phyloP scores from a whole-genome alignment of 2,888 invertebrate species.

The Myopa tessellatipennis region DNA sequence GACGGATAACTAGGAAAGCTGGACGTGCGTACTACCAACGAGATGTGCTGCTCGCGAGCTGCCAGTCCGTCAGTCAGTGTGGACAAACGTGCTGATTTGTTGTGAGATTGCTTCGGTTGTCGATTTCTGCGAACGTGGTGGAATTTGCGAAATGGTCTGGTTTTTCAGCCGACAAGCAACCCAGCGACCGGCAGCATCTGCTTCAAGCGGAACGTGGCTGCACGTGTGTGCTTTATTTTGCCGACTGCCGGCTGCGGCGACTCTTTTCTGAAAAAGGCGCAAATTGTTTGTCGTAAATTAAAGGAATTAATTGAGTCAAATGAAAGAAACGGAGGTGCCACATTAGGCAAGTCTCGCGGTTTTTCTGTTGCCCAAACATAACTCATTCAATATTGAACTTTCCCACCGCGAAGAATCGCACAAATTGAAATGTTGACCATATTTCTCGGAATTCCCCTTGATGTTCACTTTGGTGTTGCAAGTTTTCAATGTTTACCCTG shows the following conservation, averaged over 20 bases:
- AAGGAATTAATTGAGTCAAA: slow-evolving; percentile 1
- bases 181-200: neutral
- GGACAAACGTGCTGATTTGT: neutral
- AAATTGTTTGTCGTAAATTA: slow-evolving; percentile 11
- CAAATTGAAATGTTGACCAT: slow-evolving; percentile 4
- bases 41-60: neutral
- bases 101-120: slow-evolving; percentile 13
- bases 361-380: neutral
- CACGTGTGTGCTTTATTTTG: neutral
- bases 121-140: slow-evolving; percentile 12
- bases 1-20: neutral
- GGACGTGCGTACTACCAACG: neutral
- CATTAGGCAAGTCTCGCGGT: neutral
- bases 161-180: neutral
- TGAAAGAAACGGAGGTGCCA: neutral
- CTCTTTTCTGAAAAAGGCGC: neutral
- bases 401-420: slow-evolving; percentile 15
- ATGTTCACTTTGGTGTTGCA: neutral
- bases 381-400: slow-evolving; percentile 30
- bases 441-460: slow-evolving; percentile 18
- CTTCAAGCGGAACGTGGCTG: neutral
- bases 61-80: no score
- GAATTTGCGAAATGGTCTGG: slow-evolving; percentile 14
- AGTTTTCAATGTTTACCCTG: slow-evolving; percentile 1
- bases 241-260: neutral